Base-by-base conservation (phyloP, 64 coral and sea anemone genomes). In the Dendrophyllia cribrosa region DNA sequence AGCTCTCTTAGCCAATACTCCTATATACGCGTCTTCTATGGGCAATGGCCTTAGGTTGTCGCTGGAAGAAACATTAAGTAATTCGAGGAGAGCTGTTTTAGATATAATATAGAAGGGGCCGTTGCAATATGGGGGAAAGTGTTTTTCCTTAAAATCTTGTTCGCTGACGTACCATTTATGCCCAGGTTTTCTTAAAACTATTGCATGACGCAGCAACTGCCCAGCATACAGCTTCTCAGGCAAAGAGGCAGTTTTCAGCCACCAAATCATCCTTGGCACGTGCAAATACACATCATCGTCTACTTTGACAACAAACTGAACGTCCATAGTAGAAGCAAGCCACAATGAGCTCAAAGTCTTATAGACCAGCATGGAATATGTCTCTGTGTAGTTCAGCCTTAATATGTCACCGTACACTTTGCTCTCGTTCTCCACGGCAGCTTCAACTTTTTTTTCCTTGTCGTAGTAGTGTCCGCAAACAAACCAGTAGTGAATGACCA, bases 231-330 rank as follows among this genome's bases (percentile, higher is more conserved):
- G 63, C n/a, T 55, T 90, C 5, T 81, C 55, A 23, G 76, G 88
- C 16, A 90, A 73, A 79, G 74, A 78, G 7, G 53, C 26, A 16
- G 76, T 45, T 66, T 79, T 43, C 6, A 90, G n/a, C 61, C 75
- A 80, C 47, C 46, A 67, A 59, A 90, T 58, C 59, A 90, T 79
- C 22, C 77, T 75, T 0, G 75, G 75, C 17, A 90, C 2, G 52
- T 90, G 58, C 21, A 90, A 16, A 71, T 90, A 90, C 15, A 90
- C 45, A 56, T 90, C 88, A 44, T 90, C 88, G 51, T 90, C 88
- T 47, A 72, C 43, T 90, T 90, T 81, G 74, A 81, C 51, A 1
- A 81, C 49, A 60, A 74, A 90, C 19, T 70, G 63, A 20, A 63
- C 74, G 19, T 79, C 78, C 21, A 79, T 34, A 69, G 44, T 67